Evolutionary conservation across 1,140 invertebrate species (phyloP), one percentile per base, ranked within the genome.

Genomic region (Microplitis demolitor): DNA sequence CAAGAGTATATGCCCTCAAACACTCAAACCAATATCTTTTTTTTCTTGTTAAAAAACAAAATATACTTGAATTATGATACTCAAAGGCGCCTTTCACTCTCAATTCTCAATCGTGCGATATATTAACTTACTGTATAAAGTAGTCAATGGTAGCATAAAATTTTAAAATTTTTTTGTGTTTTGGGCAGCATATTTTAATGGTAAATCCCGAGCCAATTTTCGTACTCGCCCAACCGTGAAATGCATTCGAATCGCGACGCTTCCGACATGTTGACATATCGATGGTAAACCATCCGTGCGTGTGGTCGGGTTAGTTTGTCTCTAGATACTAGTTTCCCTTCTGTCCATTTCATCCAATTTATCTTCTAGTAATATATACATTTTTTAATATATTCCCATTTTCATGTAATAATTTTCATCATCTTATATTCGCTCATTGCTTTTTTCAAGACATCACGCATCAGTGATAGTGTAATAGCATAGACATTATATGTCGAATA

Each of bases 161-260:
- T 6, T 45, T 45, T 6, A 9, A 45, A 45, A 50, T 61, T 61
- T 45, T 11, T 72, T 14, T 34, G 45, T 45, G 66, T 67, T 56
- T 53, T 74, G 70, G 53, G 61, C 35, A 60, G 45, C 63, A 67
- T 68, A 50, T 68, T 68, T 68, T 64, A 34, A 67, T 33, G 61
- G 66, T 45, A 78, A 66, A 75, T 78, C 72, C 74, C 70, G 56
- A 58, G 66, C 66, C 73, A 78, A 79, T 80, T 80, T 80, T 79
- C 73, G 68, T 74, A 73, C 50, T 70, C 76, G 69, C 63, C 68
- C 71, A 74, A 79, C 73, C 77, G 74, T 79, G 71, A 79, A 80
- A 78, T 73, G 54, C 69, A 78, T 80, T 80, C 77, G 77, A 76
- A 78, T 80, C 70, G 63, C 34, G 69, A 72, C 64, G 63, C 64